These are phyloP conservation scores for Chironomus striatipennis DNA, from an alignment of 1,140 invertebrate genomes.

Conservation along the genomic window DNA sequence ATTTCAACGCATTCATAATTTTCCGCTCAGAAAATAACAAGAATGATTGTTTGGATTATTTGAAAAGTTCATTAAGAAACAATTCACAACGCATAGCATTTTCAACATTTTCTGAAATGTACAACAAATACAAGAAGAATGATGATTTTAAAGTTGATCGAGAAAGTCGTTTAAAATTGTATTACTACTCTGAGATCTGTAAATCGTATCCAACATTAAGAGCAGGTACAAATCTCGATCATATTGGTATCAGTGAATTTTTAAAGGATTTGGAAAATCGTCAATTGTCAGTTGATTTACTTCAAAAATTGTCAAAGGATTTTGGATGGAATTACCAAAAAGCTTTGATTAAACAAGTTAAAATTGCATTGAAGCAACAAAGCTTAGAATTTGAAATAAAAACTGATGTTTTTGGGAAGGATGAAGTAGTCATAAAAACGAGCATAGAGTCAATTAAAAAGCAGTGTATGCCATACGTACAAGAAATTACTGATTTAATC, in stretches of 20 bases:
- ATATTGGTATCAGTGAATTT: conserved; percentile 35
- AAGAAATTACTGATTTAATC: conserved; percentile 35
- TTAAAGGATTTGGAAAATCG: conserved; percentile 37
- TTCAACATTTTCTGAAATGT: conserved; percentile 36
- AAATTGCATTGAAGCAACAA: conserved; percentile 30
- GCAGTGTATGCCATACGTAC: conserved; percentile 36
- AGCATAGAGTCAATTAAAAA: conserved; percentile 33
- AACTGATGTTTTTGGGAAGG: conserved; percentile 34
- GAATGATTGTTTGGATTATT: conserved; percentile 30
- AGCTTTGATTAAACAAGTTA: conserved; percentile 35
- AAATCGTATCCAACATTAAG: conserved; percentile 35
- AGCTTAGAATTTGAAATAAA: conserved; percentile 36
- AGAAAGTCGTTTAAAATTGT: conserved; percentile 35
- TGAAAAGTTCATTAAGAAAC: conserved; percentile 33
- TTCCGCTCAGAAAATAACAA: conserved; percentile 31
- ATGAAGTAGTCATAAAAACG: conserved; percentile 34
- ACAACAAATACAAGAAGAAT: conserved; percentile 32
- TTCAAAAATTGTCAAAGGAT: conserved; percentile 35
- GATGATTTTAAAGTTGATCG: conserved; percentile 30
- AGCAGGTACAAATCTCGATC: conserved; percentile 34
- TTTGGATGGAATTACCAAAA: conserved; percentile 37
- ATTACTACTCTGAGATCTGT: conserved; percentile 37
- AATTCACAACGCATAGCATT: conserved; percentile 36
- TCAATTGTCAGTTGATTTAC: conserved; percentile 32
- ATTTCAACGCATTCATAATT: conserved; percentile 35